phyloP scores from a whole-genome alignment of 2,113 vertebrate species.

The Myodes glareolus region DNA sequence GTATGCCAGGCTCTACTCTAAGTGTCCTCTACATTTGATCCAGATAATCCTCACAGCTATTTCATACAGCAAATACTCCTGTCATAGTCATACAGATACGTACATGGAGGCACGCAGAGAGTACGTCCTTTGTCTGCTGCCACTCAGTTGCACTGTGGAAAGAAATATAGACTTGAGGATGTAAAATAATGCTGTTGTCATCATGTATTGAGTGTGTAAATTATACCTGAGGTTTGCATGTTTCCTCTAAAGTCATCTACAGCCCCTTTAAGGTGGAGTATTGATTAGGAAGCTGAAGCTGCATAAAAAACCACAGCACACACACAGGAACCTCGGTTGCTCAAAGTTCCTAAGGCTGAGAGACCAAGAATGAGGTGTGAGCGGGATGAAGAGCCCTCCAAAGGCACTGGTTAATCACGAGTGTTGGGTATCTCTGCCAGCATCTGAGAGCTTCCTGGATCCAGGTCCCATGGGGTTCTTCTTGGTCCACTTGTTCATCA shows the following conservation, averaged over 20 bases:
- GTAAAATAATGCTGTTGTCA: not conserved
- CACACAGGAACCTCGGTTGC: not conserved
- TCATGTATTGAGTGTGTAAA: not conserved
- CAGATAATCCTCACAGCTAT: not conserved
- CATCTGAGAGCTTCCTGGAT: not conserved
- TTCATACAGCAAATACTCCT: fast-evolving
- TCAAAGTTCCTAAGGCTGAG: not conserved
- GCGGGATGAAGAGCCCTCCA: not conserved
- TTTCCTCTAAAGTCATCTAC: not conserved
- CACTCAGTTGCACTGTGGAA: not conserved
- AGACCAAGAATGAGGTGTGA: not conserved
- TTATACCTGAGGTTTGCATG: not conserved
- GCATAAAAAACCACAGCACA: too few relatives aligned
- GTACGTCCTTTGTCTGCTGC: not conserved
- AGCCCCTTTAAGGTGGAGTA: not conserved
- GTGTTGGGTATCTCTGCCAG: not conserved
- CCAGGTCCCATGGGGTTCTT: too few relatives aligned
- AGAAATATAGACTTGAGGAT: not conserved
- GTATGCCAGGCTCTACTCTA: not conserved
- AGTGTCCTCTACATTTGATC: not conserved
- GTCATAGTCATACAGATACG: not conserved
- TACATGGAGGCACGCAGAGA: not conserved
- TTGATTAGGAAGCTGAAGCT: not conserved
- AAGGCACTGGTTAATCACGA: not conserved
- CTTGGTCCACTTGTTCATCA: not conserved